Base-by-base conservation (phyloP, 2,888 invertebrate genomes). In the Anagyrus pseudococci region DNA sequence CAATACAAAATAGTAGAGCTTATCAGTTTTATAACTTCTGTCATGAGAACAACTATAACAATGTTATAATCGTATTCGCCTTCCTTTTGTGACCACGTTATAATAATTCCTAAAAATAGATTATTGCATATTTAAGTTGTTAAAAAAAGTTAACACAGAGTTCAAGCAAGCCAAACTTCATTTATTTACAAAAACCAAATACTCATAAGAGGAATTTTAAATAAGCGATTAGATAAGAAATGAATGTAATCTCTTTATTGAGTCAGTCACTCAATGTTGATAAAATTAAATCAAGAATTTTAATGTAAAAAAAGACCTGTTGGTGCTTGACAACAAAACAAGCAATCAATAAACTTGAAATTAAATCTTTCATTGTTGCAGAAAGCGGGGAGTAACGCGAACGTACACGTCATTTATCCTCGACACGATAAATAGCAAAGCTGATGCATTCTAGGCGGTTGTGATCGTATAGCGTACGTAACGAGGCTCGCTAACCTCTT, bases 61-160 rank as follows among this genome's bases (percentile, higher is more conserved):
- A 93, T 93, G 75, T 94, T 94, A 77, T 96, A 97, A 69, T 87
- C 87, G 81, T 96, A 97, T 33, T 91, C 91, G 77, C 90, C 88
- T 53, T 87, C 84, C 69, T 88, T 87, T 82, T 96, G 95, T 1
- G 96, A 94, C 69, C 93, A 93, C 50, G 94, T 96, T 17, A 96
- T 91, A 74, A 97, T 87, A 69, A 96, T 91, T 74, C 96, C 96
- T 96, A 78, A 3, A 85, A 72, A 59, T 25, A 23, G 44, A n/a
- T n/a, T n/a, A n/a, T n/a, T n/a, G n/a, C n/a, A n/a, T n/a, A n/a
- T n/a, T n/a, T n/a, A n/a, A n/a, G n/a, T n/a, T n/a, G n/a, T n/a
- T n/a, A 46, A 44, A 1, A 40, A 23, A 19, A 41, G 19, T 29
- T 22, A 7, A 41, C 25, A 48, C 19, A 20, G 7, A 2, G 1